phyloP scores from a whole-genome alignment of 2,888 invertebrate species.

The Hemicrepidius hirtus region DNA sequence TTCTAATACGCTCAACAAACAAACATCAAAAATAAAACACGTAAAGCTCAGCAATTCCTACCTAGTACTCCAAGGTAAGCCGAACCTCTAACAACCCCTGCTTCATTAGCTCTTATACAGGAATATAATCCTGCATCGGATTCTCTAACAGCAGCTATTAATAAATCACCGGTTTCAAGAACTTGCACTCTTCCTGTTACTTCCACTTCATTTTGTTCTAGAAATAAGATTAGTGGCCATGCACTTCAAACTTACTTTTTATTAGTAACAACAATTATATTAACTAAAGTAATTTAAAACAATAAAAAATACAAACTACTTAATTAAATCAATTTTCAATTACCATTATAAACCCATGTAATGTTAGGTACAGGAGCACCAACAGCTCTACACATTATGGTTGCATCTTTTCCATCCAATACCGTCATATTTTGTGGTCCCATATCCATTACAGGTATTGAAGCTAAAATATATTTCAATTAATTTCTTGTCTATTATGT shows the following conservation, averaged over 20 bases:
- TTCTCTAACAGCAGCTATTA: conserved; percentile 89
- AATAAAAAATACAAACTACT: conserved; percentile 7
- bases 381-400: conserved; percentile 88
- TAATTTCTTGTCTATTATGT: background rate
- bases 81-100: conserved; percentile 88
- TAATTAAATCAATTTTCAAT: conserved; percentile 55
- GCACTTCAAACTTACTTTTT: conserved; percentile 26
- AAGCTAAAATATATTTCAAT: conserved; percentile 79
- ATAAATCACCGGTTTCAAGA: conserved; percentile 89
- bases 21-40: background rate
- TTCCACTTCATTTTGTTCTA: conserved; percentile 78
- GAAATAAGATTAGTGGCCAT: conserved; percentile 57
- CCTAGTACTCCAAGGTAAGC: conserved; percentile 90
- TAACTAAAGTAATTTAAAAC: background rate
- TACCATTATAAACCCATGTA: conserved; percentile 95
- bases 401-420: conserved; percentile 94
- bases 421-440: conserved; percentile 92
- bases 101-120: conserved; percentile 91
- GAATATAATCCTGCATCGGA: conserved; percentile 92
- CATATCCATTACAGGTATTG: conserved; percentile 89
- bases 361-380: conserved; percentile 94
- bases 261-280: conserved; percentile 19
- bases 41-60: conserved; percentile 69
- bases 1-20: too few species aligned
- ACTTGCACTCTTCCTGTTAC: conserved; percentile 87